Evolutionary conservation across 2,888 invertebrate species (phyloP).

Genomic region (Euproctis similis): DNA sequence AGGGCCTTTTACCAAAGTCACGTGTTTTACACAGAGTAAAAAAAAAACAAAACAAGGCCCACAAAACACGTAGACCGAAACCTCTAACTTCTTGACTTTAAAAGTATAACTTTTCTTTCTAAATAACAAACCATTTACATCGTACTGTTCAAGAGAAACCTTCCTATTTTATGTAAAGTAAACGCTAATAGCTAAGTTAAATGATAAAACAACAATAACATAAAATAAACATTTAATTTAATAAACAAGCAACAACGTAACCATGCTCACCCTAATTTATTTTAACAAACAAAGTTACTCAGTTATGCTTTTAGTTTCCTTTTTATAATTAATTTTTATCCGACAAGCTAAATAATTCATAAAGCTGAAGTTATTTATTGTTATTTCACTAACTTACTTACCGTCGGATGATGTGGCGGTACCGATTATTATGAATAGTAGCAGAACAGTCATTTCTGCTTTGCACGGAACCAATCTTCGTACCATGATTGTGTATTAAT

Average conservation of each 20-base stretch:
- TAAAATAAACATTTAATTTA: constrained; percentile 4
- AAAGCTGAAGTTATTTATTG: constrained; percentile 15
- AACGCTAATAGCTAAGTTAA: too few species aligned
- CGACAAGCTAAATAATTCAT: constrained; percentile 9
- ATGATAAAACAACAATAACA: too few species aligned
- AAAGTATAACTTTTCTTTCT: too few species aligned
- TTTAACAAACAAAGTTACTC: constrained; percentile 11
- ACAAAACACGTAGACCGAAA: too few species aligned
- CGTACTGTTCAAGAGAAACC: too few species aligned
- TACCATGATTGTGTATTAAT: constrained; percentile 54
- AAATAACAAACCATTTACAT: too few species aligned
- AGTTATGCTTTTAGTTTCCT: constrained; percentile 6
- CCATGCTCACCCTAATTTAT: constrained; percentile 5
- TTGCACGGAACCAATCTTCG: constrained; percentile 44
- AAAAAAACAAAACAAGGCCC: too few species aligned
- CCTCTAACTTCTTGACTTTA: too few species aligned
- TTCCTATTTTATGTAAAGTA: too few species aligned
- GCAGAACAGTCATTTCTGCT: constrained; percentile 39
- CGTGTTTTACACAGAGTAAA: too few species aligned
- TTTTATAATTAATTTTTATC: constrained; percentile 13
- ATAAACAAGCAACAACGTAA: constrained; percentile 6
- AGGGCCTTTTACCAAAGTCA: too few species aligned
- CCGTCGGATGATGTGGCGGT: constrained; percentile 54
- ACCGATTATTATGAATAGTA: constrained; percentile 45
- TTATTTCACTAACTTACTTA: too few species aligned